Conservation (phyloP, 1,140 invertebrate species). For the Diorhabda elongata region DNA sequence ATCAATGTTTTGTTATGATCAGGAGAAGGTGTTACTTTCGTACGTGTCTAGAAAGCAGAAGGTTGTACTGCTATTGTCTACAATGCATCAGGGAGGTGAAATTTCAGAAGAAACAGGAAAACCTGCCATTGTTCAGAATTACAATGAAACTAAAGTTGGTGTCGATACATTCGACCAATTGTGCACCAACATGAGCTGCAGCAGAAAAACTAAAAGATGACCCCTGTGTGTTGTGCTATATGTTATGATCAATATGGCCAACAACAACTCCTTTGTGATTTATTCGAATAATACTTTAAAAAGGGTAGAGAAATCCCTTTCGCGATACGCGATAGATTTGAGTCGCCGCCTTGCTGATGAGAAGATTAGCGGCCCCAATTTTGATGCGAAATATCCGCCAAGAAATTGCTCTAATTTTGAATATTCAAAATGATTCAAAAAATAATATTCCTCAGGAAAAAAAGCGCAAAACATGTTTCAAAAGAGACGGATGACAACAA, state of each 20-base stretch:
- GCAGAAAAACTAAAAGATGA: slow-evolving; percentile 25
- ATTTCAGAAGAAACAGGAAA: too few species aligned
- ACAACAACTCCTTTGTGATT: slow-evolving; percentile 30
- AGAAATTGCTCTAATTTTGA: too few species aligned
- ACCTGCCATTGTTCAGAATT: slow-evolving; percentile 25
- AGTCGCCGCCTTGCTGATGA: too few species aligned
- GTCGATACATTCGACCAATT: slow-evolving; percentile 38
- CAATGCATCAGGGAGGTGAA: too few species aligned
- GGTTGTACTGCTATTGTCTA: neutral
- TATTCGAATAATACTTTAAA: slow-evolving; percentile 6
- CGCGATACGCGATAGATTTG: neutral
- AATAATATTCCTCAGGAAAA: too few species aligned
- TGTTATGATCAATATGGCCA: slow-evolving; percentile 34
- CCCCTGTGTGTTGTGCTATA: slow-evolving; percentile 22
- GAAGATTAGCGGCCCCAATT: too few species aligned
- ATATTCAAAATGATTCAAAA: too few species aligned
- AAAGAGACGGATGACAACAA: too few species aligned
- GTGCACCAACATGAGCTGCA: slow-evolving; percentile 38
- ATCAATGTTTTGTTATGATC: slow-evolving; percentile 22
- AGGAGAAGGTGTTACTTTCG: slow-evolving; percentile 25
- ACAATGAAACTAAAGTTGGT: slow-evolving; percentile 49
- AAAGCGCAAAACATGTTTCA: too few species aligned
- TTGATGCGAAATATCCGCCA: too few species aligned
- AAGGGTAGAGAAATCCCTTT: neutral
- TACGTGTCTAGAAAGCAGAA: slow-evolving; percentile 33